Evolutionary conservation across 2,888 invertebrate species (phyloP).

Genomic region (Koerneria pararmatus): DNA sequence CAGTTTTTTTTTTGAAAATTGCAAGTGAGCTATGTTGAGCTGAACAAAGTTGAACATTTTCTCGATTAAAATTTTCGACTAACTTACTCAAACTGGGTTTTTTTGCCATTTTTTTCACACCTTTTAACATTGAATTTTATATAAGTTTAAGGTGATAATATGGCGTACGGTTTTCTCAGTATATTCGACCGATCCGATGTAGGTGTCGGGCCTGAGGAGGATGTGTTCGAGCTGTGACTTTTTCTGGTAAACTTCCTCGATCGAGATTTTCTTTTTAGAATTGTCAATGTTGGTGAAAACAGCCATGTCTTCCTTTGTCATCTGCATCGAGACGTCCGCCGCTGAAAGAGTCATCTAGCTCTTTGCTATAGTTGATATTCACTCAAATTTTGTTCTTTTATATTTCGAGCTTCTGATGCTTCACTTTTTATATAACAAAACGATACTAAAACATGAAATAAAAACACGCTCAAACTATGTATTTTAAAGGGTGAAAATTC

Average conservation of each 20-base stretch:
- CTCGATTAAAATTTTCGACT: no score
- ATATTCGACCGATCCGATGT: constrained; percentile 75
- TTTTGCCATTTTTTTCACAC: no score
- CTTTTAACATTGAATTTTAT: no score
- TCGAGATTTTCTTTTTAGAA: constrained; percentile 66
- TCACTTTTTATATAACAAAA: background rate
- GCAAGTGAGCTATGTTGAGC: no score
- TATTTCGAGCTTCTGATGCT: constrained; percentile 7
- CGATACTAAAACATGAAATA: no score
- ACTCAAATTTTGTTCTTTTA: constrained; percentile 4
- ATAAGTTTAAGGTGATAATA: no score
- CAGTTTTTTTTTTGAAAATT: no score
- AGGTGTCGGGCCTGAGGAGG: constrained; percentile 91
- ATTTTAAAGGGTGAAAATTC: no score
- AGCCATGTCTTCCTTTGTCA: constrained; percentile 43
- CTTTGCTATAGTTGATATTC: background rate
- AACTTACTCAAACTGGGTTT: no score
- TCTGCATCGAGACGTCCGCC: constrained; percentile 29
- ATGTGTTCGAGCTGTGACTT: constrained; percentile 97
- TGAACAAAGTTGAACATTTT: no score
- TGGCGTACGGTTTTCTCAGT: constrained; percentile 45
- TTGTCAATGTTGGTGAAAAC: constrained; percentile 49
- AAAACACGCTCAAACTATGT: no score
- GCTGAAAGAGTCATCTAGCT: background rate
- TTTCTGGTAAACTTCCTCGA: constrained; percentile 96